These are phyloP conservation scores for Oreamnos americanus DNA, from an alignment of 2,113 vertebrate species.

Conservation along the genomic window DNA sequence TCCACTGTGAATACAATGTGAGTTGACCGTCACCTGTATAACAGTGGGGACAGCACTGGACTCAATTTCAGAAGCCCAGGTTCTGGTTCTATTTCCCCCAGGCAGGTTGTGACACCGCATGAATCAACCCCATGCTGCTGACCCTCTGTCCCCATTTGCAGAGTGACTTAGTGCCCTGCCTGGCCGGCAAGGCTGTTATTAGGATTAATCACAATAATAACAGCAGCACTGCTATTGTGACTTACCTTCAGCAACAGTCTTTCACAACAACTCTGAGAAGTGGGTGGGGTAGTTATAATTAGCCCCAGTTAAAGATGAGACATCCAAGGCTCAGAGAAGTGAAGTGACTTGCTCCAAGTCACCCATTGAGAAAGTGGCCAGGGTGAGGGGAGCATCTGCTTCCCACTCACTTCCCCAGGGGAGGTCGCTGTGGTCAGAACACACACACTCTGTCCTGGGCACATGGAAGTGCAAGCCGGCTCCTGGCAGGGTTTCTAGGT, in stretches of 20 bases:
- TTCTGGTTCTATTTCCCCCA: not conserved
- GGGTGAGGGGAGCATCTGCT: not conserved
- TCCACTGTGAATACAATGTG: not conserved
- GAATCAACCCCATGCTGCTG: not conserved
- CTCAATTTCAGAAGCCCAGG: not conserved
- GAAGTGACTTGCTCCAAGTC: not conserved
- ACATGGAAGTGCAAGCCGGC: not conserved
- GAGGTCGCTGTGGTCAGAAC: not conserved
- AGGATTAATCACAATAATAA: not conserved
- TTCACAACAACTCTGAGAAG: not conserved
- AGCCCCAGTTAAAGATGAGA: constrained; percentile 46
- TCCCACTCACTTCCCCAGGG: not conserved
- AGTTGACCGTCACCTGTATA: not conserved
- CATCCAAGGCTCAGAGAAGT: not conserved
- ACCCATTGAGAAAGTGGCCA: not conserved
- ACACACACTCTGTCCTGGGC: not conserved
- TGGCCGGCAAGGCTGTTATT: not conserved
- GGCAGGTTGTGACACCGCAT: not conserved
- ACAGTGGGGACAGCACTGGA: not conserved
- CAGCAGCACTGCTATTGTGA: not conserved
- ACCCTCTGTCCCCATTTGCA: not conserved
- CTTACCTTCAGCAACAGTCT: not conserved
- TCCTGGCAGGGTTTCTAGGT: not conserved
- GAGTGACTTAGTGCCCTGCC: not conserved
- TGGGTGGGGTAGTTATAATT: not conserved